Conservation (phyloP, 2,113 vertebrate genomes). For the Aptenodytes patagonicus region DNA sequence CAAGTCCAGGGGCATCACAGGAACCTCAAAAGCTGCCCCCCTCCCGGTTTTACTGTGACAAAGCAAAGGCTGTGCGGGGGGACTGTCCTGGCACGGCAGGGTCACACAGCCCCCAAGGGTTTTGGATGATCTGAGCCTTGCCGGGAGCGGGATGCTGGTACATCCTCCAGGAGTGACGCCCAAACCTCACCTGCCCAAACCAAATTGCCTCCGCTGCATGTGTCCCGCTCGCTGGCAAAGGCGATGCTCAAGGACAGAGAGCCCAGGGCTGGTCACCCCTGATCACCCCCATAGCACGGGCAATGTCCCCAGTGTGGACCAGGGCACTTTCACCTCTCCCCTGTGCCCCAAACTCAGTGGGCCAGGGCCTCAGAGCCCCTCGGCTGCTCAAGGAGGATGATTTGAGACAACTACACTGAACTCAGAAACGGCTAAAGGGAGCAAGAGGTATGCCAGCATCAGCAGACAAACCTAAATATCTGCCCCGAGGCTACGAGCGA, state of each 20-base stretch:
- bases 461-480: neutral
- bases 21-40: neutral
- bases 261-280: neutral
- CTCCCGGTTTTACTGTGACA: neutral
- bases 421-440: neutral
- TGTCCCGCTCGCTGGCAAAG: fast-evolving
- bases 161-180: neutral
- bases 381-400: too few relatives aligned
- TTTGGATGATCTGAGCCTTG: neutral
- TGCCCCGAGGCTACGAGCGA: neutral
- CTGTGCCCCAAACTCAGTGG: fast-evolving
- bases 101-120: neutral
- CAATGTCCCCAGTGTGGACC: fast-evolving
- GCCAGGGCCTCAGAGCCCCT: neutral
- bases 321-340: neutral
- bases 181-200: neutral
- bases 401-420: neutral
- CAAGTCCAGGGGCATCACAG: fast-evolving
- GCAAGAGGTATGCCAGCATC: neutral
- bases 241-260: neutral
- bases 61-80: neutral
- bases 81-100: fast-evolving
- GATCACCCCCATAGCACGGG: neutral
- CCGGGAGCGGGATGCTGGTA: neutral
- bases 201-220: neutral